Base-by-base conservation (phyloP, 2,888 invertebrate genomes). In the Tachina lurida region DNA sequence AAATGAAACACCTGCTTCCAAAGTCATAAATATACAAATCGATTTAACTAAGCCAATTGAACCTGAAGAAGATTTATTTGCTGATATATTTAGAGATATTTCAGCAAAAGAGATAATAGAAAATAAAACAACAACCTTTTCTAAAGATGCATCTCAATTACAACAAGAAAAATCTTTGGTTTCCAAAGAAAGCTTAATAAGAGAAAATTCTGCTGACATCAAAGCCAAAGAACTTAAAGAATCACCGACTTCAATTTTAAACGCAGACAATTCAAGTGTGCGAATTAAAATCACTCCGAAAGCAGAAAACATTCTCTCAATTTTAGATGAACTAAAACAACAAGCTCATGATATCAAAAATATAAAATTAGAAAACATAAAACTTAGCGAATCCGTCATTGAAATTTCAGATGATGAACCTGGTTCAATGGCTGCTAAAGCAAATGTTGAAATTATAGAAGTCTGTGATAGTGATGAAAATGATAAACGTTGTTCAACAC, bases 331-430 rank as follows among this genome's bases (percentile, higher is more conserved):
- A 22, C 73, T 92, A 0, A 89, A 91, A 75, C 86, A 88, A 85
- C 90, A 90, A 89, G 89, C 89, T 10, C 68, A 86, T 31, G 89
- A 90, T 62, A 87, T 91, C 0, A 89, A 88, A 65, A 91, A 90
- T 54, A 89, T 91, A 1, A 89, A 87, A 49, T 86, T 92, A 13
- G 90, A 90, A 54, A 90, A 93, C 75, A 88, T 91, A 15, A 90
- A 91, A 83, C 62, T 90, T 12, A 80, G 80, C 63, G 45, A 88
- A 67, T 74, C 88, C 45, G 62, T 88, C 10, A 89, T 90, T n/a
- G 89, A 90, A 56, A 45, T 90, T 9, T 89, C 90, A 0, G 90
- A 91, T 75, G 89, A 90, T 76, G 89, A 91, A 84, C 39, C 15
- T 54, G 65, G 22, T 63, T 79, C 10, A n/a, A 60, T 49, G 10